Conservation (phyloP, 2,113 vertebrate species). For the Daubentonia madagascariensis region DNA sequence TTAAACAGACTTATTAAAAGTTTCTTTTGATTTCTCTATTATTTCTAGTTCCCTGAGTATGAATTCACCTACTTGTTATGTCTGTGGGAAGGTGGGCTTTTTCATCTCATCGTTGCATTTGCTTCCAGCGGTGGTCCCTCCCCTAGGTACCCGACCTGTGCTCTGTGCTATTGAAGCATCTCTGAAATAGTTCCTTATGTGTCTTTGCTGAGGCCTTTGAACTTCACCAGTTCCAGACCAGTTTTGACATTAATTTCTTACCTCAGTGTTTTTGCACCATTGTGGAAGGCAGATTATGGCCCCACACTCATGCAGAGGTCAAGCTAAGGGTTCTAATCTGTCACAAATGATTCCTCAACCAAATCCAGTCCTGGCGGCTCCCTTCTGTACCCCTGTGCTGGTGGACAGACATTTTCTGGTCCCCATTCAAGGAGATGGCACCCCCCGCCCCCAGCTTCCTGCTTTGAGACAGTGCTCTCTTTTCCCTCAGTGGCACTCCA, state of each 20-base stretch:
- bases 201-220: not conserved
- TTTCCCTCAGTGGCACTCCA: not conserved
- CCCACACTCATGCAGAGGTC: not conserved
- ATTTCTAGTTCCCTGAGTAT: not conserved
- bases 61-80: not conserved
- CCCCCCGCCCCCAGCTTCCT: too few species aligned
- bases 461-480: not conserved
- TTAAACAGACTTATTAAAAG: not conserved
- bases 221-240: not conserved
- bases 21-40: not conserved
- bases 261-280: not conserved
- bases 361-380: not conserved
- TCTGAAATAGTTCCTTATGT: not conserved
- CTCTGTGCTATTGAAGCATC: not conserved
- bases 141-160: not conserved
- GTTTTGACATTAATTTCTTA: not conserved
- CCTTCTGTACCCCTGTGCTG: not conserved
- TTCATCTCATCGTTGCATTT: not conserved
- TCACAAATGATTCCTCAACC: not conserved
- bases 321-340: not conserved
- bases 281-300: not conserved
- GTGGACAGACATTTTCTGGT: not conserved
- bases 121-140: not conserved
- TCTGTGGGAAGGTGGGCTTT: not conserved
- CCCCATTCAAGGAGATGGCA: not conserved